Base-by-base conservation (phyloP, 2,888 invertebrate species). In the Hecatera dysodea region DNA sequence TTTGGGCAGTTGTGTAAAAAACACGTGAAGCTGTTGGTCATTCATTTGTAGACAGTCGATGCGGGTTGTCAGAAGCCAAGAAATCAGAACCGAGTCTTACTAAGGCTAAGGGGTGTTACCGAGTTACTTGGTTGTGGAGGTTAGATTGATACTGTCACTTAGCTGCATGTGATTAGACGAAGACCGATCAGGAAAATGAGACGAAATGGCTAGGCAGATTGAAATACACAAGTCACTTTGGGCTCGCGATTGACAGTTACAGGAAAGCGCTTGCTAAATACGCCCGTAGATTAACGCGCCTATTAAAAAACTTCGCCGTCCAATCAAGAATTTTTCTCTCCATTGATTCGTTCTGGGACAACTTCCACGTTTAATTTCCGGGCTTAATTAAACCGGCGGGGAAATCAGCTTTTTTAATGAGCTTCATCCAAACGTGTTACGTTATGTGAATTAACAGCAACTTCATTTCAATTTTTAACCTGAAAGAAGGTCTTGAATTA, bases 371-470 rank as follows among this genome's bases (percentile, higher is more conserved):
- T 90, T 91, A 88, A 90, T 89, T 91, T 90, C 88, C 85, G 83
- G 83, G 79, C 87, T 92, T 92, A 91, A 92, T 93, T 92, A 93
- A 92, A 90, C 90, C 86, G 82, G 80, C 80, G 86, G 81, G 80
- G 82, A 88, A 90, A 90, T 90, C 83, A 86, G 84, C 22, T 81
- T 87, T 88, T 88, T 89, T 88, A 89, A 90, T 88, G 84, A 88
- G 82, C 72, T 79, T 78, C 71, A 81, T 79, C 76, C 67, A 80
- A 68, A 69, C 62, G 60, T 64, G 59, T 67, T 67, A 64, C 64
- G 42, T 52, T 78, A 61, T 57, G 33, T 56, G 53, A 24, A 53
- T 55, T 56, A 69, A 39, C 12, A 42, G 19, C 8, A 53, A 67
- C 55, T 50, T 4, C 3, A 46, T 29, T 52, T 44, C 0, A 52